A percentile compares a stretch with the other conserved stretches of the same genome.
Conservation (phyloP, 2,113 vertebrate species). For the Motacilla tschutschensis region DNA sequence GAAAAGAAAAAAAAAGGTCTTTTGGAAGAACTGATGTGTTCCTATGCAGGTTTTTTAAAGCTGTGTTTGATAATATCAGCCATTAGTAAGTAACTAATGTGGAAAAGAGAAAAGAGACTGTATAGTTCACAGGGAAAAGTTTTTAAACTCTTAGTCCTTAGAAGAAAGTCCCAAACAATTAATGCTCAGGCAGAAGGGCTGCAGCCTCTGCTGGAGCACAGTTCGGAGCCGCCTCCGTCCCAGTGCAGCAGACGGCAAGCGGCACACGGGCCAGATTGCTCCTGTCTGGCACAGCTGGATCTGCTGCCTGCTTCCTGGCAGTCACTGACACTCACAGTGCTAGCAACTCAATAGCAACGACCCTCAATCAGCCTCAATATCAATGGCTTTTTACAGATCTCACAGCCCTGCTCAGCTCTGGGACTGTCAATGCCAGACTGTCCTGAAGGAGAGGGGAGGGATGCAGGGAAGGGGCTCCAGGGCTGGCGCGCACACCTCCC, state of each 20-base stretch:
- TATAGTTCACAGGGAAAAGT: background rate
- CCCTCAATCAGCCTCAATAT: background rate
- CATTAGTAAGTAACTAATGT: background rate
- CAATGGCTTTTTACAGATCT: background rate
- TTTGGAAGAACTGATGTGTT: background rate
- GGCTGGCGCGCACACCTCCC: rapidly evolving
- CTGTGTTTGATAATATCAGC: background rate
- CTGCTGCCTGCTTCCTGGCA: background rate
- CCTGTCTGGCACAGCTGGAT: background rate
- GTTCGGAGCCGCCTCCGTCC: background rate
- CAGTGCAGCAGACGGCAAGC: rapidly evolving
- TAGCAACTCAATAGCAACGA: rapidly evolving
- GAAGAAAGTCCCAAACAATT: background rate
- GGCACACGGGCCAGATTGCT: rapidly evolving
- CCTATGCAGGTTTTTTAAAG: background rate
- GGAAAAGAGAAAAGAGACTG: background rate
- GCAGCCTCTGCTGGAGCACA: background rate
- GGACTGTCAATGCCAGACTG: background rate
- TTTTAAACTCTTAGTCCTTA: background rate
- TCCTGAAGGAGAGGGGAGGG: background rate
- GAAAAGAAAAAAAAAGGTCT: background rate
- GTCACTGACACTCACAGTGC: background rate
- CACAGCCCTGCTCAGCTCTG: rapidly evolving
- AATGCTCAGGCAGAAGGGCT: background rate
- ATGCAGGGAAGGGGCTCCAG: rapidly evolving